Percentiles rank a stretch among this genome's conserved stretches.
Evolutionary conservation across 2,888 invertebrate genomes (phyloP).

Genomic region (Rhimphoctona megacephalus): DNA sequence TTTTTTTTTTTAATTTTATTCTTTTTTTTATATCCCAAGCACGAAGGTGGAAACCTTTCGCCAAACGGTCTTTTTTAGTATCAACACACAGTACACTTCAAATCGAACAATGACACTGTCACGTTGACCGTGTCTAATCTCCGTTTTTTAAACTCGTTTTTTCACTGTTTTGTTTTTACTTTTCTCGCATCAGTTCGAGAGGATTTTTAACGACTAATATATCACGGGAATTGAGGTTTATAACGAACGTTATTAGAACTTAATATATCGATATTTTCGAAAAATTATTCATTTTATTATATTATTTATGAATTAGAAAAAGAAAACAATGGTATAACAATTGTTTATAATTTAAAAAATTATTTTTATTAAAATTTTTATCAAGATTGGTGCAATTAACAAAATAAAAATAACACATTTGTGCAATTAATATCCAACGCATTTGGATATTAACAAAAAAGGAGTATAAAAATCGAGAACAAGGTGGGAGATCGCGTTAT

Average conservation of each 20-base stretch:
- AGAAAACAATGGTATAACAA: no score
- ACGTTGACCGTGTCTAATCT: background rate
- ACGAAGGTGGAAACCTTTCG: conserved; percentile 33
- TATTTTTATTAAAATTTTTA: background rate
- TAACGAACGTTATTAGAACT: no score
- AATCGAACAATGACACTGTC: background rate
- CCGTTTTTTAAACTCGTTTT: background rate
- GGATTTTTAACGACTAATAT: background rate
- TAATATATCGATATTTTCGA: no score
- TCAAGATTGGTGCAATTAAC: background rate
- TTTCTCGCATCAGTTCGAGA: background rate
- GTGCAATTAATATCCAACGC: background rate
- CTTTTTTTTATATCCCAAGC: background rate
- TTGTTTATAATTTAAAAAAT: no score
- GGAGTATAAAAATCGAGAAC: background rate
- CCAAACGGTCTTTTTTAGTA: conserved; percentile 5
- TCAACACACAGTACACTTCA: background rate
- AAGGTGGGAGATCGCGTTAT: conserved; percentile 9
- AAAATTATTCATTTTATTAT: no score
- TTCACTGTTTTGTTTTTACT: background rate
- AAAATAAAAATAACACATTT: background rate
- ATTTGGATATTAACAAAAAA: background rate
- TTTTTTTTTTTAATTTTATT: conserved; percentile 17
- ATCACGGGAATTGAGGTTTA: background rate
- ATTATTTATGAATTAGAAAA: background rate